Base-by-base conservation (phyloP, 2,888 invertebrate species). In the Drosophila testacea region DNA sequence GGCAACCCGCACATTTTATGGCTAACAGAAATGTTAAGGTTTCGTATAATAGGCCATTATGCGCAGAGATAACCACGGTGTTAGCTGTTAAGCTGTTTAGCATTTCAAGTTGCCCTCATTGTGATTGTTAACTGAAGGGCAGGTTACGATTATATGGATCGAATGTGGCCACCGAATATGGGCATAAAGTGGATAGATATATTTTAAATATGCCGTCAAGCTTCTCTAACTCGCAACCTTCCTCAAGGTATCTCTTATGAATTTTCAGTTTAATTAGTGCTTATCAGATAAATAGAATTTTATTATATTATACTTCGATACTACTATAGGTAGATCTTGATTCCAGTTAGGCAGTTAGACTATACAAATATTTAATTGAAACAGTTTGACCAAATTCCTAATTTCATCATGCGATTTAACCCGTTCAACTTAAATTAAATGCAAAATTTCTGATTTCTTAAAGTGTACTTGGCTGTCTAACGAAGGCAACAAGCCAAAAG, bases 61-160 rank as follows among this genome's bases (percentile, higher is more conserved):
- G 39, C 22, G 16, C n/a, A 54, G 30, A 52, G 61, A 56, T 70
- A 70, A 60, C 39, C 59, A 30, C 22, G 16, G 44, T 30, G 50
- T 46, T 44, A 22, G 16, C 44, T 30, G 50, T 46, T 44, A 11
- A 39, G 13, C 56, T 69, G n/a, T 56, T 73, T 72, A 62, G 48
- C 66, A 62, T 63, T 56, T 70, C 30, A 4, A 61, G 44, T 48
- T 59, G 60, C 41, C 41, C 67, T 41, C 75, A 62, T 50, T 69
- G 64, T 48, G 41, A 54, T 10, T 34, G 36, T 47, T 69, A 36
- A 52, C 48, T 36, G 59, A 70, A 70, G 62, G 44, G 55, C 61
- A 56, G 62, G 42, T 51, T 32, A 51, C 28, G 48, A 10, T 47
- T 30, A 30, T 9, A 30, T 11, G 2, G 16, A 1, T 44, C 22